Percentiles rank a stretch among this genome's conserved stretches.
phyloP scores from a whole-genome alignment of 1,140 invertebrate genomes.

The Dryas iulia region DNA sequence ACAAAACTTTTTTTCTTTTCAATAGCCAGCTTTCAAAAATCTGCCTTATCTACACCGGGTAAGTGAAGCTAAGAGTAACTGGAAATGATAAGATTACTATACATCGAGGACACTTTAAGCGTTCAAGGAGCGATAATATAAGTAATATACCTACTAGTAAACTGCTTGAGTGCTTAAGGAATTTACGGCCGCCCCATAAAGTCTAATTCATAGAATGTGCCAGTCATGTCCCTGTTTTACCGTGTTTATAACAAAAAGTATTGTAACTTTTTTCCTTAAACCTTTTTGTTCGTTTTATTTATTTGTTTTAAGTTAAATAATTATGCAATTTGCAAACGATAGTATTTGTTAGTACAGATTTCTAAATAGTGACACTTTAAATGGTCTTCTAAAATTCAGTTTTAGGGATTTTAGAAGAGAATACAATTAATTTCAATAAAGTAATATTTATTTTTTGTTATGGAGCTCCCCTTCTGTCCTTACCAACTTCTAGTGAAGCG shows the following conservation, averaged over 20 bases:
- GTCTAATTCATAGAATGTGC: neutral
- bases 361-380: no score
- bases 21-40: neutral
- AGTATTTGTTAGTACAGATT: neutral
- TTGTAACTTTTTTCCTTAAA: neutral
- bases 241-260: neutral
- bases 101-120: constrained; percentile 10
- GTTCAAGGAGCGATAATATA: neutral
- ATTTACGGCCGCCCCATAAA: neutral
- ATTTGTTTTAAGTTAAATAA: neutral
- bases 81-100: constrained; percentile 22
- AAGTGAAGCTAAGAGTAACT: constrained; percentile 5
- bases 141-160: neutral
- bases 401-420: no score
- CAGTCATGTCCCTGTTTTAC: neutral
- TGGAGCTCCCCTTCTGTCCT: no score
- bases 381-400: no score
- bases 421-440: no score
- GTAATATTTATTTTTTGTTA: no score
- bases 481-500: no score
- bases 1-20: neutral
- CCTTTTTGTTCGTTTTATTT: neutral
- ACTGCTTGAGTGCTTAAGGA: neutral
- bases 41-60: neutral
- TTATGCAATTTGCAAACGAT: no score